Base-by-base conservation (phyloP, 2,113 vertebrate species). In the Trematocara nigrifrons region DNA sequence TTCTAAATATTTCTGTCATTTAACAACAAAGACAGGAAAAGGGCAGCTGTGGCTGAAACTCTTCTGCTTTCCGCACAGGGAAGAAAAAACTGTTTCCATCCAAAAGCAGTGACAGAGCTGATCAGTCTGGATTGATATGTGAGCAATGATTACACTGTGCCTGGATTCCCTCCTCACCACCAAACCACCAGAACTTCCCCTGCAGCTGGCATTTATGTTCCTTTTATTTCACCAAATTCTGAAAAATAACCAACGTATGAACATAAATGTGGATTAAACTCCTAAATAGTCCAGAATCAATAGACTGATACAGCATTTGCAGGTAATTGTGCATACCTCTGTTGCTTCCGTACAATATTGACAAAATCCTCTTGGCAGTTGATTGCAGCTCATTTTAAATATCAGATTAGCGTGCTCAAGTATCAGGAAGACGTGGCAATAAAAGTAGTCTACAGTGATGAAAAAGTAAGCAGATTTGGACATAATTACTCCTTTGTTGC, bases 181-280 rank as follows among this genome's bases (percentile, higher is more conserved):
- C 82, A 87, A 89, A 85, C 83, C 86, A 85, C 83, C 56, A 86
- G 85, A 86, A 5, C 81, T 40, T 91, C 79, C 88, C 83, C n/a
- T 89, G 84, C 71, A 84, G 38, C 29, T 2, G 35, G 22, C 13
- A 31, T 47, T 80, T 6, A 7, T 71, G 29, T 81, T 76, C 59
- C 83, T 76, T 49, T 45, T 80, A 20, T 74, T 82, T 51, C 61
- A 79, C 69, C 56, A 45, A 59, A 49, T 81, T 33, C 82, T 78
- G 57, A 35, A 86, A 47, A 51, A 38, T 1, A 47, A 6, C 66
- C 69, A 16, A 10, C 6, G 29, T 64, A 15, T 56, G 40, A 42
- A 82, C 52, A 74, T 18, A 77, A 80, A 29, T 71, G 13, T 12
- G 10, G 56, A 51, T 56, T 49, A n/a, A 69, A 45, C 49, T 0